Percentiles rank a stretch among this genome's conserved stretches.
Evolutionary conservation across 2,797 vertebrate species (phyloP).

Genomic region (Syndactyla subalaris): DNA sequence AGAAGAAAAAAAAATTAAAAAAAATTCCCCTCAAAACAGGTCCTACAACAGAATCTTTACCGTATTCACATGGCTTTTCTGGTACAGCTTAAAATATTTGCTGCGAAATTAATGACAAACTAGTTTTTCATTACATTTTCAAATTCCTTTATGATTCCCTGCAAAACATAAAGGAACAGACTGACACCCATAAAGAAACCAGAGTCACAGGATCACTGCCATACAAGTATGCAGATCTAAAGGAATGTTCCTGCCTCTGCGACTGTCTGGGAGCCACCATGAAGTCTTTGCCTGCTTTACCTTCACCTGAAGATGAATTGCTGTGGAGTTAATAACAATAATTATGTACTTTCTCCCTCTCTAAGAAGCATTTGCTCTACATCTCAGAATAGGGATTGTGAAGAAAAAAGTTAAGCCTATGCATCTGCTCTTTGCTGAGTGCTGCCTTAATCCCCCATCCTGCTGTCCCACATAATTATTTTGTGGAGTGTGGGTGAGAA

Average conservation of each 20-base stretch:
- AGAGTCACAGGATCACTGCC: not conserved
- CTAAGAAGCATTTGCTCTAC: constrained; percentile 9
- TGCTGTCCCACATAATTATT: not conserved
- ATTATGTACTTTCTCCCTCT: not conserved
- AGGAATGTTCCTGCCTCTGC: not conserved
- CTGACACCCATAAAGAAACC: not conserved
- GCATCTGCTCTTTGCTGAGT: constrained; percentile 6
- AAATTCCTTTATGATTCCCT: not conserved
- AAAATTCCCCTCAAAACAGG: not conserved
- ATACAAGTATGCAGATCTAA: not conserved
- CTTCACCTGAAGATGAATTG: not conserved
- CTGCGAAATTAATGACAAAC: not conserved
- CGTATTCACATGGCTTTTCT: not conserved
- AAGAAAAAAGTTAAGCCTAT: not conserved
- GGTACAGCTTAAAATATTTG: not conserved
- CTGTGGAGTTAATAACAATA: not conserved
- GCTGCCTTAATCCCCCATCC: not conserved
- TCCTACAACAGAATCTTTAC: not conserved
- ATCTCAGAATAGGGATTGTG: not conserved
- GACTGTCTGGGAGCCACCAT: not conserved
- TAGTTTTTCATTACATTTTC: not conserved
- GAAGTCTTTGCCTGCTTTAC: not conserved
- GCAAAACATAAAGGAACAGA: not conserved
- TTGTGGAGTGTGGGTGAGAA: not conserved
- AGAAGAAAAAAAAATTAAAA: not conserved